Percentiles rank a stretch among this genome's conserved stretches.
Evolutionary conservation across 92 coral and sea anemone species (phyloP).

Genomic region (Porites evermanni): DNA sequence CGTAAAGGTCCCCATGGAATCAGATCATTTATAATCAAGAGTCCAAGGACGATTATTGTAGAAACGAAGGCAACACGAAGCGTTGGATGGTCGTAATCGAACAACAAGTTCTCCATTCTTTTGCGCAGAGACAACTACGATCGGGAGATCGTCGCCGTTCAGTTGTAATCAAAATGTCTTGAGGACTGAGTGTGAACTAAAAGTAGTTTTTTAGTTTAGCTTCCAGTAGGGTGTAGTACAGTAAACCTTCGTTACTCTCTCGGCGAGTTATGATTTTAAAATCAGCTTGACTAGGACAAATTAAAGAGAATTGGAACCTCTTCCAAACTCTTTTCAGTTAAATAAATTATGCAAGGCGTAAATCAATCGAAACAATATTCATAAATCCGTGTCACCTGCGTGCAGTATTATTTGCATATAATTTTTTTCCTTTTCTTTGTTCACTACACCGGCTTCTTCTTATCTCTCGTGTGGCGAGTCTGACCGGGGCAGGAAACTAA

Average conservation of each 20-base stretch:
- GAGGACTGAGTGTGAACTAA: too few relatives aligned
- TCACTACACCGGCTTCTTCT: too few relatives aligned
- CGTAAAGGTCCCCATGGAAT: slow-evolving; percentile 71
- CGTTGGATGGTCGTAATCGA: slow-evolving; percentile 71
- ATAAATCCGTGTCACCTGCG: not conserved
- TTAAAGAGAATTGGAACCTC: too few relatives aligned
- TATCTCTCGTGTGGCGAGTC: too few relatives aligned
- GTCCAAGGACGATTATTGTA: slow-evolving; percentile 64
- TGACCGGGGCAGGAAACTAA: too few relatives aligned
- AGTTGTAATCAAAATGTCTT: not conserved
- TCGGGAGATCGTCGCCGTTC: not conserved
- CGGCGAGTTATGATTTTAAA: not conserved
- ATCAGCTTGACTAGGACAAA: not conserved
- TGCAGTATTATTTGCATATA: too few relatives aligned
- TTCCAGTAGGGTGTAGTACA: not conserved
- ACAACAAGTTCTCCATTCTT: slow-evolving; percentile 25
- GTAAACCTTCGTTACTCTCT: not conserved
- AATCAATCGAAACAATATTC: not conserved
- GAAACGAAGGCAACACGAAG: slow-evolving; percentile 71
- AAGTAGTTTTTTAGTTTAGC: not conserved
- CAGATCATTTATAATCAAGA: slow-evolving; percentile 64
- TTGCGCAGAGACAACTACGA: not conserved
- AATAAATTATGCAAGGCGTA: slow-evolving; percentile 28
- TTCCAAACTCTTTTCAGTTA: not conserved
- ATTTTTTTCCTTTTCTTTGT: too few relatives aligned